These are phyloP conservation scores for Dioctria linearis DNA, from an alignment of 2,888 invertebrate species.

Conservation along the genomic window DNA sequence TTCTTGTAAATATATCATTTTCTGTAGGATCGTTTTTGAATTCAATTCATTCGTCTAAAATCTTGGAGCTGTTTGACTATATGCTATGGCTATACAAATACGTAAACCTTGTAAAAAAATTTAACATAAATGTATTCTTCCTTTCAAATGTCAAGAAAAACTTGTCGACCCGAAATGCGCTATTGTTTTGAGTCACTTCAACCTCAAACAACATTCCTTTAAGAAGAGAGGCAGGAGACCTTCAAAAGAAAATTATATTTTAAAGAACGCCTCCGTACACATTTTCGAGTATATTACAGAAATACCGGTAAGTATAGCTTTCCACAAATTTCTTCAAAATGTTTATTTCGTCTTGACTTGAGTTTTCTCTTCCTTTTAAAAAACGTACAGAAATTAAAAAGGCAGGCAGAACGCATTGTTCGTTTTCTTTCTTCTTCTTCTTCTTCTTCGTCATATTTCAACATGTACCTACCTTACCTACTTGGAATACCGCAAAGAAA, in stretches of 20 bases:
- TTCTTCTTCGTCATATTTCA: not conserved
- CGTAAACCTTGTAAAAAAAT: too few species aligned
- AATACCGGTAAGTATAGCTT: slow-evolving; percentile 6
- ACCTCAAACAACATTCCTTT: too few species aligned
- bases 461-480: not conserved
- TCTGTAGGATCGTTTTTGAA: too few species aligned
- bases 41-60: too few species aligned
- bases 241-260: slow-evolving; percentile 21
- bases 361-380: slow-evolving; percentile 21
- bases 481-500: not conserved
- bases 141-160: too few species aligned
- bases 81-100: too few species aligned
- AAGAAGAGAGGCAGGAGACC: too few species aligned
- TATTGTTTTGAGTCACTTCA: too few species aligned
- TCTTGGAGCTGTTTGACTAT: too few species aligned
- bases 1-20: too few species aligned
- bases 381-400: slow-evolving; percentile 26
- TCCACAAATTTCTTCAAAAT: slow-evolving; percentile 26
- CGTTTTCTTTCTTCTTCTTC: not conserved
- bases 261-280: slow-evolving; percentile 8
- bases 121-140: too few species aligned
- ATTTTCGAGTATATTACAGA: slow-evolving; percentile 16
- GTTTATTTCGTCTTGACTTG: slow-evolving; percentile 30
- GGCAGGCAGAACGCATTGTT: slow-evolving; percentile 39
- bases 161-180: too few species aligned